A percentile compares a stretch with the other conserved stretches of the same genome.
Evolutionary conservation across 2,797 vertebrate genomes (phyloP).

Genomic region (Poliocrania exsul): DNA sequence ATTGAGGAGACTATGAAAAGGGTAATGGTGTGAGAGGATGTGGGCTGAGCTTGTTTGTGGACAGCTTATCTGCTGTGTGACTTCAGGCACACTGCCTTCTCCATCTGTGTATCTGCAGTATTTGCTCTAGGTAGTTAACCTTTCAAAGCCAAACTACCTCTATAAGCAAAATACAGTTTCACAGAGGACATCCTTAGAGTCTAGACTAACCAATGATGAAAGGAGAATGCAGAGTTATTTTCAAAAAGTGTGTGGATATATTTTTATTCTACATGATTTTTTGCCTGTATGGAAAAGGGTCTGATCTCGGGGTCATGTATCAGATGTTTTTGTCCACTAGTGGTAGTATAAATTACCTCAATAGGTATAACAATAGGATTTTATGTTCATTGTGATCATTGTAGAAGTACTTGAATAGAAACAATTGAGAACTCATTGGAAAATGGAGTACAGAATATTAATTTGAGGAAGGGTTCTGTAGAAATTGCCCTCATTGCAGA

Average conservation of each 20-base stretch:
- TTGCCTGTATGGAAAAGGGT: not conserved
- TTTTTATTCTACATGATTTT: not conserved
- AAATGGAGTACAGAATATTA: not conserved
- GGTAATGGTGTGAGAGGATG: not conserved
- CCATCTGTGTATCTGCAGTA: not conserved
- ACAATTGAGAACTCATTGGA: not conserved
- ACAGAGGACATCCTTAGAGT: not conserved
- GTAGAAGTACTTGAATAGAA: not conserved
- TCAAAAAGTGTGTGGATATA: not conserved
- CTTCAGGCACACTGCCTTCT: not conserved
- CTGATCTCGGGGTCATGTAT: not conserved
- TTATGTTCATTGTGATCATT: not conserved
- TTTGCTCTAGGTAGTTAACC: not conserved
- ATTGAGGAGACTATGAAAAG: not conserved
- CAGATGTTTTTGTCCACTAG: not conserved
- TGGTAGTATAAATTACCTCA: not conserved
- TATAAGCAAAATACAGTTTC: not conserved
- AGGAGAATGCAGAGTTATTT: not conserved
- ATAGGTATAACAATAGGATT: not conserved
- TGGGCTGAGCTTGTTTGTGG: not conserved
- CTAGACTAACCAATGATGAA: not conserved
- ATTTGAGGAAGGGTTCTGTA: not conserved
- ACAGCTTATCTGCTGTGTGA: not conserved
- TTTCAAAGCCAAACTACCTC: not conserved
- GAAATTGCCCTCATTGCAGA: not conserved